These are phyloP conservation scores for Phenganax marumi DNA, from an alignment of 92 coral and sea anemone genomes.

Conservation along the genomic window DNA sequence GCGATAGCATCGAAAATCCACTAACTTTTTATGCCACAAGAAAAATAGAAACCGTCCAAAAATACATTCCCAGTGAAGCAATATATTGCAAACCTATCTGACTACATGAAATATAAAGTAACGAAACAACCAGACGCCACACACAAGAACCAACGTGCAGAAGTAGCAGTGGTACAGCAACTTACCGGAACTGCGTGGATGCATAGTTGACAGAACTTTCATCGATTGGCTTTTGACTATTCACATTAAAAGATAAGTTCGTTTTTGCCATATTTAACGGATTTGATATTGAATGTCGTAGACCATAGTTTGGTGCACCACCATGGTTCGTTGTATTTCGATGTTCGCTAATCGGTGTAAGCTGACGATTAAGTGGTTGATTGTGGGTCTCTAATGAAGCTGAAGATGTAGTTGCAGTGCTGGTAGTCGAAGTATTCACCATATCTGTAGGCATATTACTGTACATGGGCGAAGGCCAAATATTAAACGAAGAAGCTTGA, in stretches of 20 bases:
- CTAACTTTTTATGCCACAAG: no score
- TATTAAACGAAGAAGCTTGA: slow-evolving; percentile 56
- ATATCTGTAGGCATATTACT: slow-evolving; percentile 63
- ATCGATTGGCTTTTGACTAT: slow-evolving; percentile 18
- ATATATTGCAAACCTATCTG: no score
- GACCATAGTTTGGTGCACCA: slow-evolving; percentile 14
- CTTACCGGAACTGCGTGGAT: slow-evolving; percentile 29
- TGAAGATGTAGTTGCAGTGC: slow-evolving; percentile 59
- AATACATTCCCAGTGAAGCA: no score
- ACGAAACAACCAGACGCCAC: not conserved
- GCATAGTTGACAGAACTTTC: slow-evolving; percentile 20
- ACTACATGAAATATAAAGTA: not conserved
- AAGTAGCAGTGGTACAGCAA: not conserved
- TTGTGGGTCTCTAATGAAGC: slow-evolving; percentile 65
- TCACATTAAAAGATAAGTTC: slow-evolving; percentile 30
- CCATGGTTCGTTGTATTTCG: slow-evolving; percentile 35
- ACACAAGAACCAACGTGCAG: not conserved
- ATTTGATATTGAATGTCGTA: slow-evolving; percentile 34
- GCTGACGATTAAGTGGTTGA: slow-evolving; percentile 40
- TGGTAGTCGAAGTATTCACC: slow-evolving; percentile 56
- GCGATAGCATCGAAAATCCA: no score
- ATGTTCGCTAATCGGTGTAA: slow-evolving; percentile 33
- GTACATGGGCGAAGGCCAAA: slow-evolving; percentile 52
- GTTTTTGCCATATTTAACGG: slow-evolving; percentile 32
- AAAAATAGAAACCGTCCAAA: no score